A percentile compares a stretch with the other conserved stretches of the same genome.
These are phyloP conservation scores for Plectrocnemia conspersa DNA, from an alignment of 1,140 invertebrate genomes.

Conservation along the genomic window DNA sequence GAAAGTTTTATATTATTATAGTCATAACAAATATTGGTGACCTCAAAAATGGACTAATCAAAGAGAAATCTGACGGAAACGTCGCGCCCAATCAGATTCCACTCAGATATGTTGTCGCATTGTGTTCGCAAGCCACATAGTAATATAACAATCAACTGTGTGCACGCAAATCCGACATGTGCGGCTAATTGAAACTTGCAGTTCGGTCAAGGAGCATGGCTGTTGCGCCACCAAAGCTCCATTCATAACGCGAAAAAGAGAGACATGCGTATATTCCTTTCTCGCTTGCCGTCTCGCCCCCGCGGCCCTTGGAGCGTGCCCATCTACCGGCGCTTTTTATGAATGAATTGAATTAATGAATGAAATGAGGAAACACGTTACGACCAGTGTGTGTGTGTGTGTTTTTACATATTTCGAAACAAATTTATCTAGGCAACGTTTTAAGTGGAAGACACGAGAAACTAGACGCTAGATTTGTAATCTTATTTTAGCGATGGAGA, in stretches of 20 bases:
- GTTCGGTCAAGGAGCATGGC: too few relatives aligned
- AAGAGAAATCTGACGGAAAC: too few relatives aligned
- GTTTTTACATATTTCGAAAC: conserved; percentile 33
- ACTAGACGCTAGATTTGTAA: neutral
- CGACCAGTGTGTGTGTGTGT: conserved; percentile 16
- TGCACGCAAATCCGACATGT: too few relatives aligned
- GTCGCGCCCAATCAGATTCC: too few relatives aligned
- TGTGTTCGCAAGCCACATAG: too few relatives aligned
- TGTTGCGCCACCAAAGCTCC: neutral
- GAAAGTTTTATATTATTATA: too few relatives aligned
- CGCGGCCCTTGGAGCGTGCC: conserved; percentile 14
- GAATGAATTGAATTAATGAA: conserved; percentile 37
- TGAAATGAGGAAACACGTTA: conserved; percentile 34
- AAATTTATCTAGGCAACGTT: conserved; percentile 31
- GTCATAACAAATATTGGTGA: too few relatives aligned
- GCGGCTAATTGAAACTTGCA: too few relatives aligned
- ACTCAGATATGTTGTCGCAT: too few relatives aligned
- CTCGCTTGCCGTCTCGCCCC: conserved; percentile 3
- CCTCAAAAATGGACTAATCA: too few relatives aligned
- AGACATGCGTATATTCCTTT: conserved; percentile 1
- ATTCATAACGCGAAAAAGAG: neutral
- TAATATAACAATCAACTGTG: too few relatives aligned
- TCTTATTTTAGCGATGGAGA: conserved; percentile 1
- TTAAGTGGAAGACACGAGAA: conserved; percentile 12
- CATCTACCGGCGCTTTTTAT: conserved; percentile 28